phyloP scores from a whole-genome alignment of 1,140 invertebrate genomes.

The Vanessa tameamea region DNA sequence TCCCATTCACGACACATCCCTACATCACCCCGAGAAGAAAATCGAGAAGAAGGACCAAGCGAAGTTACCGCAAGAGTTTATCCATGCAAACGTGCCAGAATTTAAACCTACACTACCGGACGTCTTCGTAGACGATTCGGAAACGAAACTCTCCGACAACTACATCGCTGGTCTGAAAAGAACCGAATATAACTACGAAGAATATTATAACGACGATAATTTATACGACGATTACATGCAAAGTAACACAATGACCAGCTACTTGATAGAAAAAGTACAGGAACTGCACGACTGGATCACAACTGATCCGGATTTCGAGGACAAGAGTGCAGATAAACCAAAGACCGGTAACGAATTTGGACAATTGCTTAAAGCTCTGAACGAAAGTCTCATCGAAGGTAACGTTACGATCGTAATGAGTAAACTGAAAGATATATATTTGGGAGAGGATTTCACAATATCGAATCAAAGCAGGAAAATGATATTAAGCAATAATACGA shows the following conservation, averaged over 20 bases:
- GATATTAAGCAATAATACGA: constrained; percentile 76
- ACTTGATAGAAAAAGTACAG: constrained; percentile 77
- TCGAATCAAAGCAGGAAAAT: constrained; percentile 52
- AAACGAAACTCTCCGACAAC: constrained; percentile 49
- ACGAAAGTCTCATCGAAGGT: constrained; percentile 76
- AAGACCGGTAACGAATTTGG: constrained; percentile 55
- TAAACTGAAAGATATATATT: constrained; percentile 79
- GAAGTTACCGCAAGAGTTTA: constrained; percentile 33
- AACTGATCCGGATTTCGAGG: constrained; percentile 62
- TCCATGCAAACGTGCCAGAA: constrained; percentile 45
- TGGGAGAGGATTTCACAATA: constrained; percentile 61
- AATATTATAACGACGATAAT: constrained; percentile 71
- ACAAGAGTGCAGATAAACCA: constrained; percentile 32
- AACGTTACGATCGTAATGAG: constrained; percentile 74
- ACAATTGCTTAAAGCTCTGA: constrained; percentile 64
- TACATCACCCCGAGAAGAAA: constrained; percentile 61
- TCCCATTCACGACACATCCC: constrained; percentile 60
- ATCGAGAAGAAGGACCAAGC: constrained; percentile 73
- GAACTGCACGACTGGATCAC: constrained; percentile 80
- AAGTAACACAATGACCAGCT: constrained; percentile 71
- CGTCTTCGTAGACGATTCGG: constrained; percentile 41
- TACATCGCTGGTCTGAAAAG: constrained; percentile 49
- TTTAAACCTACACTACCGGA: constrained; percentile 64
- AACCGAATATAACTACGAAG: constrained; percentile 53
- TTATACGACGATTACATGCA: constrained; percentile 73